A percentile compares a stretch with the other conserved stretches of the same genome.
These are phyloP conservation scores for Drosophila azteca DNA, from an alignment of 1,140 invertebrate genomes.

Conservation along the genomic window DNA sequence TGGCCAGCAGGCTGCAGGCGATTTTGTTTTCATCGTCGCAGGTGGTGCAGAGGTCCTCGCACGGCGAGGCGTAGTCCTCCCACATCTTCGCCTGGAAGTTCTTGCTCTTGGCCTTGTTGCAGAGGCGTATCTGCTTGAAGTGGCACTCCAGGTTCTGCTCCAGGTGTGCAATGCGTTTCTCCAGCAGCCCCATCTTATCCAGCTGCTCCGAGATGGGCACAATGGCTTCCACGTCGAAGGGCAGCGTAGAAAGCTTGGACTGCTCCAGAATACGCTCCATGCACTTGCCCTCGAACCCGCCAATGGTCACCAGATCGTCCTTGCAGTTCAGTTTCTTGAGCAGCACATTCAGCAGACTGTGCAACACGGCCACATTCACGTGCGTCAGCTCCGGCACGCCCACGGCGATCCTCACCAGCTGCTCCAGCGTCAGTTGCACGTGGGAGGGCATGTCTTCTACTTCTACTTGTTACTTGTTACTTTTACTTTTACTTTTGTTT, in stretches of 20 bases:
- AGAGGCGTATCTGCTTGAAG: conserved; percentile 64
- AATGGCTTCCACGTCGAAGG: conserved; percentile 59
- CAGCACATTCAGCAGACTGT: conserved; percentile 66
- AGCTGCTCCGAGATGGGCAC: conserved; percentile 58
- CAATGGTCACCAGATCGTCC: conserved; percentile 58
- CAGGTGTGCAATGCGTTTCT: conserved; percentile 54
- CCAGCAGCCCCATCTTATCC: conserved; percentile 52
- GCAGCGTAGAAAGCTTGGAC: conserved; percentile 59
- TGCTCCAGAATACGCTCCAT: conserved; percentile 53
- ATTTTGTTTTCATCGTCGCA: conserved; percentile 75
- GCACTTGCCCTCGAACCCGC: conserved; percentile 64
- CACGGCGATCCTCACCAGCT: conserved; percentile 67
- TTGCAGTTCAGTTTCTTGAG: conserved; percentile 73
- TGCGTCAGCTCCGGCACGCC: conserved; percentile 60
- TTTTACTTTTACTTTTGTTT: not conserved
- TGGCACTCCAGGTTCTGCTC: conserved; percentile 63
- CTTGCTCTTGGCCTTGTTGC: conserved; percentile 58
- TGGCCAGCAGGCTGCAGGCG: conserved; percentile 66
- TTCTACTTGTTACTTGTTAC: too few species aligned
- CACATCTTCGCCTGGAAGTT: conserved; percentile 33
- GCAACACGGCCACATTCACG: conserved; percentile 67
- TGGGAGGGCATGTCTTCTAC: conserved; percentile 17
- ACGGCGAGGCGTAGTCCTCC: conserved; percentile 58
- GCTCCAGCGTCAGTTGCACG: conserved; percentile 64
- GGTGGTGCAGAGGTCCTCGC: conserved; percentile 72